Evolutionary conservation across 2,113 vertebrate species (phyloP).

Genomic region (Alethe castanea): DNA sequence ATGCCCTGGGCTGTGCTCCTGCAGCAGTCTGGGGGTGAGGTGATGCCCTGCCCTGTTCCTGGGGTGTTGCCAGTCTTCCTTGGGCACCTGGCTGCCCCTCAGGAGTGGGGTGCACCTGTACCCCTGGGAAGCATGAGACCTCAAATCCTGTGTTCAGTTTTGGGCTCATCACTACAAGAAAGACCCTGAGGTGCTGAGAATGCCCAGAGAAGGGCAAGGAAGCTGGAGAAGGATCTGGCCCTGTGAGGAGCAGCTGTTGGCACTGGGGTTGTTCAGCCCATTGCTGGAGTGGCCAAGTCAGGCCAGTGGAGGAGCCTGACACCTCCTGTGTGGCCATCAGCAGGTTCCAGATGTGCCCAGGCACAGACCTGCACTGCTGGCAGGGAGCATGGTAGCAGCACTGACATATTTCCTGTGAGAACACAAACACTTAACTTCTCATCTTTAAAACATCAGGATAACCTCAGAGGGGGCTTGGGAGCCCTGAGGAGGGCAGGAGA

Average conservation of each 20-base stretch:
- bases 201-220: neutral
- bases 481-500: neutral
- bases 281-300: neutral
- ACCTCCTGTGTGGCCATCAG: rapidly evolving
- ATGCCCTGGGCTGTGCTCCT: neutral
- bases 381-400: rapidly evolving
- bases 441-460: neutral
- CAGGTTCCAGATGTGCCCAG: neutral
- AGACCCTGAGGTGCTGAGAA: rapidly evolving
- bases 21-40: neutral
- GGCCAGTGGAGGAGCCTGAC: rapidly evolving
- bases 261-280: neutral
- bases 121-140: neutral
- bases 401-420: rapidly evolving
- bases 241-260: neutral
- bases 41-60: neutral
- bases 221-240: neutral
- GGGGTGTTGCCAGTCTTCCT: neutral
- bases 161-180: rapidly evolving
- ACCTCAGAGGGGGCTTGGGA: neutral
- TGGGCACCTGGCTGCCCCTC: neutral
- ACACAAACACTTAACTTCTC: neutral
- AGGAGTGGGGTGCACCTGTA: neutral
- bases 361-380: rapidly evolving
- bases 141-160: neutral